phyloP scores from a whole-genome alignment of 2,797 vertebrate genomes.

The Artibeus jamaicensis region DNA sequence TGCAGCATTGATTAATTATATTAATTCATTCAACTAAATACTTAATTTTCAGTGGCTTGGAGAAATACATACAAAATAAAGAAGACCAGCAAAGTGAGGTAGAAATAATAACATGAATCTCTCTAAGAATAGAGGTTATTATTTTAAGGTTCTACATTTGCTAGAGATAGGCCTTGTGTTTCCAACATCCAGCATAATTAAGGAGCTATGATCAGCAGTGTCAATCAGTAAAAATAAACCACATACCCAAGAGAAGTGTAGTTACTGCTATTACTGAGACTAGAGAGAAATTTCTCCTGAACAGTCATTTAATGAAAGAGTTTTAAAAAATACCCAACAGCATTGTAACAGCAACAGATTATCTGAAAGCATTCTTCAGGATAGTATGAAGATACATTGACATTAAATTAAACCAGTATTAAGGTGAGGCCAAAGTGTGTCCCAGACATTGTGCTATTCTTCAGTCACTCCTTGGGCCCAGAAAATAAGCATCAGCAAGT shows the following conservation, averaged over 20 bases:
- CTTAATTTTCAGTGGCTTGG: constrained; percentile 13
- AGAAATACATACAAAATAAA: background rate
- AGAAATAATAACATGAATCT: background rate
- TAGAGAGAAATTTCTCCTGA: background rate
- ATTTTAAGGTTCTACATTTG: constrained; percentile 6
- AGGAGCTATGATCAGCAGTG: background rate
- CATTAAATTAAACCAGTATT: constrained; percentile 2
- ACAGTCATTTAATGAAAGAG: background rate
- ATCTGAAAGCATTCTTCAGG: constrained; percentile 7
- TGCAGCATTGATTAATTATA: background rate
- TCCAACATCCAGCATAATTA: background rate
- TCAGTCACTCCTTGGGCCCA: background rate
- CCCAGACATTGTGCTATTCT: background rate
- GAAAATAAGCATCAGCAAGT: background rate
- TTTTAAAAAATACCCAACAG: background rate
- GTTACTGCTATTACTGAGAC: background rate
- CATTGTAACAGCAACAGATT: background rate
- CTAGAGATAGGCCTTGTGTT: background rate
- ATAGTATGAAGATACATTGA: background rate
- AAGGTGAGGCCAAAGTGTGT: background rate
- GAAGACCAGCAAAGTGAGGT: background rate
- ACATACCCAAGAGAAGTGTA: background rate
- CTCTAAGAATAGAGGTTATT: background rate
- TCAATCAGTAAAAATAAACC: background rate
- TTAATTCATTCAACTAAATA: constrained; percentile 1